A percentile compares a stretch with the other conserved stretches of the same genome.
Evolutionary conservation across 2,888 invertebrate species (phyloP).

Genomic region (Leptinotarsa juncta): DNA sequence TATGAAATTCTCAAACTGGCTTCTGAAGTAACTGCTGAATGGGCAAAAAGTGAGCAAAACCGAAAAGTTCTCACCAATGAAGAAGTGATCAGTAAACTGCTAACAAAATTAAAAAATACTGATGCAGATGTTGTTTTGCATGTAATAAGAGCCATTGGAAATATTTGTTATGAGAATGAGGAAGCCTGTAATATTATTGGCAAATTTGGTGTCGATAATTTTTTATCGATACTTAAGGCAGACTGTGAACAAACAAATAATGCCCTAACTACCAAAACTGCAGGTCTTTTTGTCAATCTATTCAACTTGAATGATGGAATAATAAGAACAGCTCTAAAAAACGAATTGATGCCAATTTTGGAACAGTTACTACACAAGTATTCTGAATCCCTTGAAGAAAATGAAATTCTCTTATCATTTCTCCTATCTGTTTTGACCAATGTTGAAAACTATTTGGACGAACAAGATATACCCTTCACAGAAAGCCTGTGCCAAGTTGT

Average conservation of each 20-base stretch:
- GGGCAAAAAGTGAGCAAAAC: slow-evolving; percentile 82
- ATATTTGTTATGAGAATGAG: slow-evolving; percentile 90
- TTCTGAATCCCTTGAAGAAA: slow-evolving; percentile 66
- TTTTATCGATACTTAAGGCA: slow-evolving; percentile 55
- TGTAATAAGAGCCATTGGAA: slow-evolving; percentile 85
- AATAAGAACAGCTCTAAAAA: slow-evolving; percentile 72
- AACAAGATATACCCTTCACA: slow-evolving; percentile 63
- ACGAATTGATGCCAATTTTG: slow-evolving; percentile 69
- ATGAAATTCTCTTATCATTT: slow-evolving; percentile 71
- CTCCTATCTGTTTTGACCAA: slow-evolving; percentile 72
- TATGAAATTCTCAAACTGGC: slow-evolving; percentile 70
- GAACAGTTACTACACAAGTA: slow-evolving; percentile 68
- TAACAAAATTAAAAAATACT: slow-evolving; percentile 69
- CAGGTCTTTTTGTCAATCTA: slow-evolving; percentile 84
- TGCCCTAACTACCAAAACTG: slow-evolving; percentile 69
- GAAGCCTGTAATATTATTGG: slow-evolving; percentile 70
- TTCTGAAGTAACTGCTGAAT: slow-evolving; percentile 82
- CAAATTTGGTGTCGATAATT: slow-evolving; percentile 56
- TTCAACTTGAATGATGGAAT: slow-evolving; percentile 79
- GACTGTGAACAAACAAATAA: slow-evolving; percentile 49
- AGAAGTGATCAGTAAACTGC: slow-evolving; percentile 71
- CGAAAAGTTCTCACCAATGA: slow-evolving; percentile 76
- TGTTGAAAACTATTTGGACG: slow-evolving; percentile 73
- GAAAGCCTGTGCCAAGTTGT: slow-evolving; percentile 63
- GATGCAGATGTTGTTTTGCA: slow-evolving; percentile 73